Conservation (phyloP, 2,797 vertebrate species). For the Danio jaintianensis region DNA sequence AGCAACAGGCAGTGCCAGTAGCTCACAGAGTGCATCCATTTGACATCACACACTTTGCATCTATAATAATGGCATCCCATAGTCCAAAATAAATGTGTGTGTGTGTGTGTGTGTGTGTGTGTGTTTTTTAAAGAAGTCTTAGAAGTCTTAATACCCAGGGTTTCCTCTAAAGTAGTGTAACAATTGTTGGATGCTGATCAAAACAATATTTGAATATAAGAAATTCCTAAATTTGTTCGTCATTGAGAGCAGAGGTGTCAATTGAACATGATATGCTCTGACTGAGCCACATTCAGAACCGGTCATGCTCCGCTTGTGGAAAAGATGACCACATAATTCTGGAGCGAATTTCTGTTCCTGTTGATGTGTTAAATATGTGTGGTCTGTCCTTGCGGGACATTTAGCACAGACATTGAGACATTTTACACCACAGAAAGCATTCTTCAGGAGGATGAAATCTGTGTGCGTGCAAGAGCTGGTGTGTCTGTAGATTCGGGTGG, state of each 20-base stretch:
- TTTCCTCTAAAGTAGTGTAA: neutral
- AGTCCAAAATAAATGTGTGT: too few relatives aligned
- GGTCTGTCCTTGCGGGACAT: conserved; percentile 50
- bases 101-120: too few relatives aligned
- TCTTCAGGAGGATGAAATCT: conserved; percentile 29
- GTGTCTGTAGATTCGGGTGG: conserved; percentile 39
- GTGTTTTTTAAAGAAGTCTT: too few relatives aligned
- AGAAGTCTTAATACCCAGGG: too few relatives aligned
- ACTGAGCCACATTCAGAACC: conserved; percentile 36
- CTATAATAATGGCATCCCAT: too few relatives aligned
- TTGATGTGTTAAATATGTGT: conserved; percentile 55
- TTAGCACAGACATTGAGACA: conserved; percentile 47
- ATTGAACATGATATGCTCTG: conserved; percentile 46
- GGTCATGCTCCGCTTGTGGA: conserved; percentile 54
- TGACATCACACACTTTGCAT: too few relatives aligned
- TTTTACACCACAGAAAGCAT: conserved; percentile 41
- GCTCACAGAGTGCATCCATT: too few relatives aligned
- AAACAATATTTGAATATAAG: neutral
- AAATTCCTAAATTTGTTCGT: conserved; percentile 19
- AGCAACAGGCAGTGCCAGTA: too few relatives aligned
- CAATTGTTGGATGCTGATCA: neutral
- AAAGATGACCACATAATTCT: conserved; percentile 59
- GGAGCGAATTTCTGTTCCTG: conserved; percentile 54
- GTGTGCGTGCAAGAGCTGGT: conserved; percentile 22
- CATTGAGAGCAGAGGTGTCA: conserved; percentile 32